A percentile compares a stretch with the other conserved stretches of the same genome.
phyloP scores from a whole-genome alignment of 2,888 invertebrate species.

The Eristalis intricaria region DNA sequence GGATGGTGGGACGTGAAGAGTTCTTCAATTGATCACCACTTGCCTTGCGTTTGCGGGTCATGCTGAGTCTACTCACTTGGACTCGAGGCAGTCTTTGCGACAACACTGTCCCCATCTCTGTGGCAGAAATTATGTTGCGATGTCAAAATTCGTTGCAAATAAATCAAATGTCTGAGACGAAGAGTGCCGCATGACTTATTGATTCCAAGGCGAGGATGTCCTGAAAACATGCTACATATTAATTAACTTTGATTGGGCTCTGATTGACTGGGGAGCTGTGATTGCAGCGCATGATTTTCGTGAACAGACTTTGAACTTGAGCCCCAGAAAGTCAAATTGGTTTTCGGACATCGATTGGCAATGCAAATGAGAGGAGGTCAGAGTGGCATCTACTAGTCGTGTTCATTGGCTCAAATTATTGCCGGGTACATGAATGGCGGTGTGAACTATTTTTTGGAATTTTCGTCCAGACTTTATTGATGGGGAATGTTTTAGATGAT shows the following conservation, averaged over 20 bases:
- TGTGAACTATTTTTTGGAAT: background rate
- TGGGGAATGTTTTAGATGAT: too few relatives aligned
- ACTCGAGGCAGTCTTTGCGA: slow-evolving; percentile 26
- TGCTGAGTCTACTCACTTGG: slow-evolving; percentile 34
- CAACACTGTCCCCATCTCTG: slow-evolving; percentile 26
- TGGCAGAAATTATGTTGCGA: slow-evolving; percentile 44
- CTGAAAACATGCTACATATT: slow-evolving; percentile 52
- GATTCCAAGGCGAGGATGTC: slow-evolving; percentile 66
- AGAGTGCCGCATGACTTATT: slow-evolving; percentile 24
- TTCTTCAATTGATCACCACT: slow-evolving; percentile 40
- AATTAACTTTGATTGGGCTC: slow-evolving; percentile 49
- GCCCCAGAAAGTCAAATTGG: background rate
- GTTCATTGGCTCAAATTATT: background rate
- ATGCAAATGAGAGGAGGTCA: background rate
- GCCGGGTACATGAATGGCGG: background rate
- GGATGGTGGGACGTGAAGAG: background rate
- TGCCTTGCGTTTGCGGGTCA: background rate
- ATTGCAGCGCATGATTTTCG: background rate
- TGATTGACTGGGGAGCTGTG: slow-evolving; percentile 39
- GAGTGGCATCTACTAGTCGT: background rate
- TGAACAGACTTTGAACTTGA: slow-evolving; percentile 30
- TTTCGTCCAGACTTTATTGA: background rate
- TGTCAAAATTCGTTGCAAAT: slow-evolving; percentile 58
- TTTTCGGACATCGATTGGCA: background rate
- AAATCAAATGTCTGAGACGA: slow-evolving; percentile 55